These are phyloP conservation scores for Eilema sororculum DNA, from an alignment of 2,888 invertebrate genomes.

Conservation along the genomic window DNA sequence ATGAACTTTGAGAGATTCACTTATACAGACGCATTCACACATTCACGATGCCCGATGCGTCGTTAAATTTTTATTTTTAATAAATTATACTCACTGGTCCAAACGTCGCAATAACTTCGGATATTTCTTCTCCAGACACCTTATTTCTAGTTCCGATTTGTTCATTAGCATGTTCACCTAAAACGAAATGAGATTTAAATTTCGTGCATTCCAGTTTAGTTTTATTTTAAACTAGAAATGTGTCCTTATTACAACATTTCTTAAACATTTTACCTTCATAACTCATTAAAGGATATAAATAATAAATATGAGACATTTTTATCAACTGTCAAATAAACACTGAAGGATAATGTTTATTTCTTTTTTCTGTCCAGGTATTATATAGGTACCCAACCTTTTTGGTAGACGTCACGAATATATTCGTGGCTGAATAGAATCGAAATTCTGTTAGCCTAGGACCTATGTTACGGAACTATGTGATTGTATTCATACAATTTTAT, in stretches of 20 bases:
- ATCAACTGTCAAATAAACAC: conserved; percentile 15
- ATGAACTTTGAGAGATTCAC: too few relatives aligned
- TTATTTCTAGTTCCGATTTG: conserved; percentile 75
- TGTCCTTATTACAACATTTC: background rate
- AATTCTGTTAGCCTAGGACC: too few relatives aligned
- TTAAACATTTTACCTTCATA: conserved; percentile 38
- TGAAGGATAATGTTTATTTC: background rate
- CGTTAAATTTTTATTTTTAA: background rate
- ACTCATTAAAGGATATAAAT: conserved; percentile 62
- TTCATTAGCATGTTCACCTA: conserved; percentile 84
- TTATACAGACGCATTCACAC: too few relatives aligned
- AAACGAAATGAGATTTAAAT: conserved; percentile 33
- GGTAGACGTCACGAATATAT: background rate
- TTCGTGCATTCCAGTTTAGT: background rate
- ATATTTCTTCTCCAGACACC: conserved; percentile 79
- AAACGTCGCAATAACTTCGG: conserved; percentile 80
- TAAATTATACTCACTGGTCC: conserved; percentile 77
- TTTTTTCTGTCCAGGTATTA: conserved; percentile 7
- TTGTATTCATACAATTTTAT: too few relatives aligned
- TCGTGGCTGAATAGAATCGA: too few relatives aligned
- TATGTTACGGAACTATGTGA: too few relatives aligned
- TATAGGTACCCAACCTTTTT: conserved; percentile 23
- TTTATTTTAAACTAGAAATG: background rate
- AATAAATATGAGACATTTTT: conserved; percentile 58
- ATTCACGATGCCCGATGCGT: too few relatives aligned